phyloP scores from a whole-genome alignment of 2,888 invertebrate species.

The Cordylochernes scorpioides region DNA sequence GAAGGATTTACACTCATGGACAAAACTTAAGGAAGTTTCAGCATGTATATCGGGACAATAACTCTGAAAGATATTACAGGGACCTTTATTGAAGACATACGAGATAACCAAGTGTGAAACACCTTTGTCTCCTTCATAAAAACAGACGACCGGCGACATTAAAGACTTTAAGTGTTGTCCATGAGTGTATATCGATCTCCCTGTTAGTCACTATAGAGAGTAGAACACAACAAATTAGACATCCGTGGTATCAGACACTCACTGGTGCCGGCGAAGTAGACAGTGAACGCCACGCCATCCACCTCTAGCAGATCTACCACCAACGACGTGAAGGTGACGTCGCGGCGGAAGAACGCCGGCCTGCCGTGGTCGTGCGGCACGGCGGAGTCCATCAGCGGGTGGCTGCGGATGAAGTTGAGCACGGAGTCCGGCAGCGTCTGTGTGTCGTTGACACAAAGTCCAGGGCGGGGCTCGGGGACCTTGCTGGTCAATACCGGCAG shows the following conservation, averaged over 20 bases:
- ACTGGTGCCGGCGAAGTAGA: constrained; percentile 77
- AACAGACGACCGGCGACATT: too few relatives aligned
- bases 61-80: too few relatives aligned
- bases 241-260: constrained; percentile 28
- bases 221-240: too few relatives aligned
- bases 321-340: constrained; percentile 64
- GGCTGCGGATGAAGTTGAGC: constrained; percentile 80
- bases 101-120: too few relatives aligned
- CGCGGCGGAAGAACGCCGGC: constrained; percentile 74
- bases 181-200: too few relatives aligned
- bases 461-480: constrained; percentile 75
- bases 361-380: constrained; percentile 75
- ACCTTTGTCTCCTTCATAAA: too few relatives aligned
- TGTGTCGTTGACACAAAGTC: constrained; percentile 79
- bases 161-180: too few relatives aligned
- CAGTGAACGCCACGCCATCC: constrained; percentile 49
- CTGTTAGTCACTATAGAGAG: too few relatives aligned
- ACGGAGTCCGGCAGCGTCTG: constrained; percentile 55
- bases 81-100: too few relatives aligned
- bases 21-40: too few relatives aligned
- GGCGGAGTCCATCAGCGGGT: constrained; percentile 89
- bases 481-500: constrained; percentile 51
- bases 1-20: too few relatives aligned
- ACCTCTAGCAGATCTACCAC: constrained; percentile 67
- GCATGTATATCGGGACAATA: too few relatives aligned